Base-by-base conservation (phyloP, 2,888 invertebrate species). In the Abrostola triplasia region DNA sequence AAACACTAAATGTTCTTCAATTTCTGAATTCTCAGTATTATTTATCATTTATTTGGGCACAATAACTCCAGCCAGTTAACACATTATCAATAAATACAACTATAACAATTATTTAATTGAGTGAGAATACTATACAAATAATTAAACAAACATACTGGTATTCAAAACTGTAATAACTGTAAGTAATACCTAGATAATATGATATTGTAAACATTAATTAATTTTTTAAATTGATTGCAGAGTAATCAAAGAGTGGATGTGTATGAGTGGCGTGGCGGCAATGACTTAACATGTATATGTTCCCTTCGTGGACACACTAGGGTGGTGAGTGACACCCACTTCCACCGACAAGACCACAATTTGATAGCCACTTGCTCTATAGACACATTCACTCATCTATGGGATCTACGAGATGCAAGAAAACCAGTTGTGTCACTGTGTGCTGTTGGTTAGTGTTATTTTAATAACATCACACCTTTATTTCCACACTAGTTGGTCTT, bases 381-480 rank as follows among this genome's bases (percentile, higher is more conserved):
- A 59, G 99, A 99, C 87, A 98, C 98, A 47, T 98, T 97, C 84
- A 98, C 98, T 42, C 97, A 98, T 87, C 95, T 99, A 62, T 99
- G 99, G 99, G 99, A 99, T 87, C 95, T 98, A 56, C 93, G 98
- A 80, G 98, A 98, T 91, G 95, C 97, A 8, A 95, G 98, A 68
- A 97, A 97, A 88, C 99, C 99, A 13, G 95, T 96, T 11, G 90
- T 97, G 51, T 98, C 98, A 6, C 92, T 99, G 41, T 98, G 98
- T 81, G 98, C 98, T 77, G 98, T 99, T 82, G 98, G 98, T 97
- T 93, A 95, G 93, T 82, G 48, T n/a, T 6, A 11, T 24, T 42
- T 10, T 41, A 10, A 38, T 48, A 47, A 50, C n/a, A 8, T 64
- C 11, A 8, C 13, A 36, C 36, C 1, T 35, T 37, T 50, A 44